Conservation (phyloP, 1,140 invertebrate species). For the Planococcus citri region DNA sequence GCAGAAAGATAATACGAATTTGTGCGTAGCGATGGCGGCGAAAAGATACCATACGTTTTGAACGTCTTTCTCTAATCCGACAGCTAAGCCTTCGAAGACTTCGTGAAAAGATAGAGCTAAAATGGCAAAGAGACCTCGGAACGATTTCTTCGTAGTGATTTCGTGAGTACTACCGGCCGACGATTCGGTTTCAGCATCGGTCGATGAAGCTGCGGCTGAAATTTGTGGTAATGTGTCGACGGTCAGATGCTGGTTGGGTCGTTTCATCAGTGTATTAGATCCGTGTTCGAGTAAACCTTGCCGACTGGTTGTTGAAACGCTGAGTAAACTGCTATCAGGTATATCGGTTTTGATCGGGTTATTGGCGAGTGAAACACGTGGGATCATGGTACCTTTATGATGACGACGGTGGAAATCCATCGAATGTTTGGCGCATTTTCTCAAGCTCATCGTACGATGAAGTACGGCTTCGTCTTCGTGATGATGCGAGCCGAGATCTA, state of each 20-base stretch:
- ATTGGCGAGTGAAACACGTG: constrained; percentile 25
- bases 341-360: constrained; percentile 12
- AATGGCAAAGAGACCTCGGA: constrained; percentile 51
- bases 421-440: constrained; percentile 36
- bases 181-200: constrained; percentile 21
- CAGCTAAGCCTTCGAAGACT: constrained; percentile 67
- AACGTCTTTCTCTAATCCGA: constrained; percentile 54
- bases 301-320: not conserved
- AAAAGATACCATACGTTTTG: constrained; percentile 52
- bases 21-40: constrained; percentile 58
- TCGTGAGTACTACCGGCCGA: constrained; percentile 7
- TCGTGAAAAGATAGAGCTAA: constrained; percentile 67
- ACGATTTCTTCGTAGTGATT: constrained; percentile 33
- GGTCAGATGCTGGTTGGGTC: too few relatives aligned
- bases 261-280: not conserved
- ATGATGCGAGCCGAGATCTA: constrained; percentile 35
- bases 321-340: not conserved
- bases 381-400: constrained; percentile 29
- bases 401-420: not conserved
- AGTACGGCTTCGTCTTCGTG: constrained; percentile 38
- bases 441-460: constrained; percentile 43
- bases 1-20: constrained; percentile 57
- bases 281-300: not conserved
- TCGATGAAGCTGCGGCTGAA: not conserved
- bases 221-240: constrained; percentile 12